phyloP scores from a whole-genome alignment of 2,113 vertebrate genomes.

The Callorhinus ursinus region DNA sequence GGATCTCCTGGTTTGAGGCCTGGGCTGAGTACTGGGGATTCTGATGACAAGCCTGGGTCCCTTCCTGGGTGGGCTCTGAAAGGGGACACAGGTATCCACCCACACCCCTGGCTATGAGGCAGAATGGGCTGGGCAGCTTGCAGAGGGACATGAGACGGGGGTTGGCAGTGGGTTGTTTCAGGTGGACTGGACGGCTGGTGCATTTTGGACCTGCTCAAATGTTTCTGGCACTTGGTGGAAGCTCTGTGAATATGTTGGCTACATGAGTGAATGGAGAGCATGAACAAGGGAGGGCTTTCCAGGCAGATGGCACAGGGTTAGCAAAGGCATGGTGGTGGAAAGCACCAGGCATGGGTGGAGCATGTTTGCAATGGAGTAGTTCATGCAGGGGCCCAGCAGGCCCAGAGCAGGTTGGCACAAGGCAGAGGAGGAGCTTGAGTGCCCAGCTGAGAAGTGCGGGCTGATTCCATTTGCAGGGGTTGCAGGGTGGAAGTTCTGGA shows the following conservation, averaged over 20 bases:
- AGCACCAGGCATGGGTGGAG: not conserved
- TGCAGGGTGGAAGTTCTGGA: not conserved
- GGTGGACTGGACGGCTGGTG: not conserved
- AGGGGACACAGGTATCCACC: not conserved
- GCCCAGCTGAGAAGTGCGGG: not conserved
- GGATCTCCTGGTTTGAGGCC: not conserved
- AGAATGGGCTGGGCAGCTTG: not conserved
- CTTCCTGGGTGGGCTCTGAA: not conserved
- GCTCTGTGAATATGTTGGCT: slow-evolving; percentile 6
- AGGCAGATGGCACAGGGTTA: not conserved
- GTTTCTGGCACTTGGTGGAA: not conserved
- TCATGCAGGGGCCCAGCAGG: not conserved
- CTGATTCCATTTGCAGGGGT: not conserved
- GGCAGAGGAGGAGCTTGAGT: not conserved
- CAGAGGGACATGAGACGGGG: not conserved
- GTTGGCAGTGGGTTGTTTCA: not conserved
- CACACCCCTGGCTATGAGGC: not conserved
- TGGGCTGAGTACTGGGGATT: not conserved
- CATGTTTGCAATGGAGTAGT: not conserved
- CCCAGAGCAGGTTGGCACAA: not conserved
- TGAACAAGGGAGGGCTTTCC: not conserved
- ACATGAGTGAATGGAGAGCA: not conserved
- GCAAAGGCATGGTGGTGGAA: not conserved
- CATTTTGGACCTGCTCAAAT: not conserved
- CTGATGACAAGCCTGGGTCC: not conserved